Conservation (phyloP, 2,888 invertebrate species). For the Caenorhabditis japonica region DNA sequence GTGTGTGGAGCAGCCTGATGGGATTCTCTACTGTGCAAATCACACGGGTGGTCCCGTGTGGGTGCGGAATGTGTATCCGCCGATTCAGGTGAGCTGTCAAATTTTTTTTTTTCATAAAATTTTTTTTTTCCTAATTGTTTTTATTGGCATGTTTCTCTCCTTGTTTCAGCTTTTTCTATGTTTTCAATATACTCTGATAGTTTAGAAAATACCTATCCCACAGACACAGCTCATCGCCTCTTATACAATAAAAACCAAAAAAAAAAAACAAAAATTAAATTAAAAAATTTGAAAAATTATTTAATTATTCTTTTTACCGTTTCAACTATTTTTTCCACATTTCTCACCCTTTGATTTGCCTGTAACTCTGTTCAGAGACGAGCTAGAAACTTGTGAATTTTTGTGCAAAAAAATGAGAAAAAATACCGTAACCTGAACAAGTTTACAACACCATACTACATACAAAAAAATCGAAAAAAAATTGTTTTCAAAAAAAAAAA, state of each 20-base stretch:
- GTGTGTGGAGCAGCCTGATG: conserved; percentile 41
- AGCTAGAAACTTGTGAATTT: neutral
- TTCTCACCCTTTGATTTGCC: too few species aligned
- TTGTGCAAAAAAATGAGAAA: conserved; percentile 1
- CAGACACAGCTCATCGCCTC: too few species aligned
- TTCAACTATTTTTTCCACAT: too few species aligned
- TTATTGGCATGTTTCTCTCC: neutral
- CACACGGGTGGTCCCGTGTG: conserved; percentile 53
- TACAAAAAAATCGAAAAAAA: neutral
- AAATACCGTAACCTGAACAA: neutral
- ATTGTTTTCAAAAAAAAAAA: neutral
- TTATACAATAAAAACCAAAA: neutral
- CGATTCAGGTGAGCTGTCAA: conserved; percentile 69
- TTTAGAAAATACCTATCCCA: neutral
- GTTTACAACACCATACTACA: neutral
- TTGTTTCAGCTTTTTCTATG: neutral
- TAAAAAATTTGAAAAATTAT: neutral
- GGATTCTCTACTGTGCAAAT: conserved; percentile 50
- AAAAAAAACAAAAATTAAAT: neutral
- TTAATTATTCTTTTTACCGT: too few species aligned
- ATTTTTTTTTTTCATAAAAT: neutral
- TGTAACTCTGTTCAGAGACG: neutral
- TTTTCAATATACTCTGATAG: neutral
- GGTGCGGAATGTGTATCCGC: conserved; percentile 74
- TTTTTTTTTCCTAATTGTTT: neutral